Evolutionary conservation across 2,797 vertebrate genomes (phyloP).

Genomic region (Morus bassanus): DNA sequence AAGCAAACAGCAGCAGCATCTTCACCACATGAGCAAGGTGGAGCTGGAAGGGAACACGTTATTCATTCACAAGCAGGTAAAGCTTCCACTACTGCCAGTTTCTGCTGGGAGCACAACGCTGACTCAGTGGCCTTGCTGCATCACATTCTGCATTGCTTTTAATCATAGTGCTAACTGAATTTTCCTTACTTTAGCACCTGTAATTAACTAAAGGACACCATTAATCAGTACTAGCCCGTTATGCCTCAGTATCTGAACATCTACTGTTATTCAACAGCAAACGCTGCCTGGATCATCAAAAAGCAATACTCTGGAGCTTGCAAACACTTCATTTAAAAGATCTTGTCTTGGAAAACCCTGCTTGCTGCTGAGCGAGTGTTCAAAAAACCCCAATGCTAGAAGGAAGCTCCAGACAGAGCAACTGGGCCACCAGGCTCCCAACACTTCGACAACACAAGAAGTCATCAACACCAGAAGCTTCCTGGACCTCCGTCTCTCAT

Average conservation of each 20-base stretch:
- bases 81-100: accelerated
- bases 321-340: neutral
- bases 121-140: neutral
- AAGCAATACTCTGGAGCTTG: neutral
- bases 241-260: neutral
- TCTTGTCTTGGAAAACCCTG: neutral
- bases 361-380: neutral
- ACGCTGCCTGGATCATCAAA: no score
- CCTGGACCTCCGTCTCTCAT: no score
- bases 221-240: neutral
- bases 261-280: neutral
- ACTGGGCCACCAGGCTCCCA: neutral
- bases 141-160: neutral
- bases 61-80: neutral
- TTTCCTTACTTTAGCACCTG: neutral
- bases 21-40: no score
- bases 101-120: neutral
- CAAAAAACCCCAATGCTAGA: accelerated
- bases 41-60: neutral
- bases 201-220: neutral
- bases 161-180: neutral
- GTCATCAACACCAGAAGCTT: neutral
- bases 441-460: neutral
- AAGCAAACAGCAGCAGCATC: neutral
- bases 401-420: neutral